These are phyloP conservation scores for Axis porcinus DNA, from an alignment of 2,113 vertebrate species.

Conservation along the genomic window DNA sequence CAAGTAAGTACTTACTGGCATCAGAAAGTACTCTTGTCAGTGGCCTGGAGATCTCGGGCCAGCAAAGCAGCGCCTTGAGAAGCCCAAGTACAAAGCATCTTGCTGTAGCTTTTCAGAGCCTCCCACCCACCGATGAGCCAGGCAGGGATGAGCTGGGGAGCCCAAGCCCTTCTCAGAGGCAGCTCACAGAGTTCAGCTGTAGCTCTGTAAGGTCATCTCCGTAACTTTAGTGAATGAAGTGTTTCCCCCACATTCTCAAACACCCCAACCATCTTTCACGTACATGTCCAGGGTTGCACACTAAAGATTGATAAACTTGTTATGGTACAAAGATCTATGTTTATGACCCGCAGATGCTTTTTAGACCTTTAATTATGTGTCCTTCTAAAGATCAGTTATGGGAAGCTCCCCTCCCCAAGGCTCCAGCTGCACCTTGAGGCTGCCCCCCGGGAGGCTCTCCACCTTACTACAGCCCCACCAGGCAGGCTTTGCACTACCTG, in stretches of 20 bases:
- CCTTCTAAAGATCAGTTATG: not conserved
- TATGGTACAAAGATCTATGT: not conserved
- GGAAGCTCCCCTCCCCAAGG: too few species aligned
- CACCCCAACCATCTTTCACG: not conserved
- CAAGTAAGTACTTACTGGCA: not conserved
- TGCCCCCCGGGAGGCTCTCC: too few species aligned
- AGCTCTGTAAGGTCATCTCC: not conserved
- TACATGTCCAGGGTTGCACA: not conserved
- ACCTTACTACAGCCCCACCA: not conserved
- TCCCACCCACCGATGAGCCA: accelerated
- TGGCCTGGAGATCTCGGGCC: not conserved
- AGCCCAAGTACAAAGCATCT: not conserved
- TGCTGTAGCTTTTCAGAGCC: not conserved
- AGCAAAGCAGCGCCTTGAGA: not conserved
- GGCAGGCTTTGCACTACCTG: not conserved
- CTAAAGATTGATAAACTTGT: not conserved
- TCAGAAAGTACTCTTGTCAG: not conserved
- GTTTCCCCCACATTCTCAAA: not conserved
- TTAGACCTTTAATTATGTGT: not conserved
- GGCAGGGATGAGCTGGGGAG: not conserved
- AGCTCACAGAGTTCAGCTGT: not conserved
- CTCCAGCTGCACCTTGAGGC: not conserved
- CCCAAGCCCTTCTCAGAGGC: not conserved
- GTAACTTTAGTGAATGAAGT: not conserved
- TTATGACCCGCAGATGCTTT: not conserved